Base-by-base conservation (phyloP, 1,140 invertebrate species). In the Odontomachus brunneus region DNA sequence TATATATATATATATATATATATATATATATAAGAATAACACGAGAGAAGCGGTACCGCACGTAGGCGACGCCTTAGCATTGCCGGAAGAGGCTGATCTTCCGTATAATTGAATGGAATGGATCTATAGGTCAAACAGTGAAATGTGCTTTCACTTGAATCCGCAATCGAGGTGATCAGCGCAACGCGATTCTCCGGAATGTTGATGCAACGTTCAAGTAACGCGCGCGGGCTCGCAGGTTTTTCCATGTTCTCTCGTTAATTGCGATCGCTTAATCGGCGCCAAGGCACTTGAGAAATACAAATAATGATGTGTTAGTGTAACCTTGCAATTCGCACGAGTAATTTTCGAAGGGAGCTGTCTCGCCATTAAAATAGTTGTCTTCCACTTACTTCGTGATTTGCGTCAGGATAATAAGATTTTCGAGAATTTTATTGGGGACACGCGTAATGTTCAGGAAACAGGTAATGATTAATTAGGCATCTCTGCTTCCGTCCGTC, bases 61-160 rank as follows among this genome's bases (percentile, higher is more conserved):
- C 22, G 7, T 14, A 22, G 1, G 24, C 51, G n/a, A 15, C 12
- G 48, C 48, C 60, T 86, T 19, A 71, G 60, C 53, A 82, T 72
- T 57, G 53, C 33, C 48, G 69, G 26, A 69, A 84, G 78, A 22
- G 22, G 51, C 17, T 48, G 59, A 84, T 89, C 81, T 84, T 88
- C 82, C 84, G 82, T 75, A 67, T 12, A 66, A 33, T 80, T 17
- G 11, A n/a, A n/a, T 74, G 14, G 11, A 62, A 76, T 12, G n/a
- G 29, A 83, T 53, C 69, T 51, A 84, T 84, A 84, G 78, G 84
- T 88, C 82, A 83, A 73, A 80, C 59, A 69, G 76, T 87, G 73
- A 83, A 88, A 87, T 24, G 65, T 89, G 74, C 87, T 89, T 89
- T 89, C 88, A 86, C 88, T 80, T 24, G 38, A 69, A 71, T 49